Evolutionary conservation across 2,113 vertebrate genomes (phyloP).

Genomic region (Saguinus midas): DNA sequence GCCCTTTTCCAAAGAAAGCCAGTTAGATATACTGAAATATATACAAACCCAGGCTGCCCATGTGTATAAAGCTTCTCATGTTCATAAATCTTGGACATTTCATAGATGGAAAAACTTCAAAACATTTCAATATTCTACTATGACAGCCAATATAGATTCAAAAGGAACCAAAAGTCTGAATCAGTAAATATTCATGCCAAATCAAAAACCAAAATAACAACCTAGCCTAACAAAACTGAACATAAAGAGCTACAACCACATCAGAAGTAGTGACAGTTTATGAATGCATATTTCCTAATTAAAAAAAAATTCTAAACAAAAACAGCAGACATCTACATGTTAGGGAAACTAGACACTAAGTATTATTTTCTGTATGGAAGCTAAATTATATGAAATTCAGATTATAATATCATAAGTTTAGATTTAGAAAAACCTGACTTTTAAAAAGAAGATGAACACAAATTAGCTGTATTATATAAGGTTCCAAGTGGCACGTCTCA

Average conservation of each 20-base stretch:
- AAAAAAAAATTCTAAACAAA: background rate
- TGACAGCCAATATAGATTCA: constrained; percentile 25
- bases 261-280: background rate
- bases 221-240: background rate
- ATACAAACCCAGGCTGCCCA: background rate
- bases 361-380: background rate
- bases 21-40: background rate
- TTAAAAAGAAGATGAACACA: background rate
- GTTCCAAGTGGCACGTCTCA: background rate
- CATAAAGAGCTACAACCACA: background rate
- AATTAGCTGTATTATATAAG: background rate
- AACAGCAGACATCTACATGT: background rate
- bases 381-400: background rate
- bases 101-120: constrained; percentile 5
- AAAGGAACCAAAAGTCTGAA: constrained; percentile 16
- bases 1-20: background rate
- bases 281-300: background rate
- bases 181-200: background rate
- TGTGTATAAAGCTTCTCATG: background rate
- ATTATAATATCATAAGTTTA: background rate
- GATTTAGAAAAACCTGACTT: constrained; percentile 35
- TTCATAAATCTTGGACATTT: background rate
- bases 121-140: background rate
- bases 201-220: background rate
- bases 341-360: background rate